A percentile compares a stretch with the other conserved stretches of the same genome.
These are phyloP conservation scores for Scleropages formosus DNA, from an alignment of 2,797 vertebrate species.

Conservation along the genomic window DNA sequence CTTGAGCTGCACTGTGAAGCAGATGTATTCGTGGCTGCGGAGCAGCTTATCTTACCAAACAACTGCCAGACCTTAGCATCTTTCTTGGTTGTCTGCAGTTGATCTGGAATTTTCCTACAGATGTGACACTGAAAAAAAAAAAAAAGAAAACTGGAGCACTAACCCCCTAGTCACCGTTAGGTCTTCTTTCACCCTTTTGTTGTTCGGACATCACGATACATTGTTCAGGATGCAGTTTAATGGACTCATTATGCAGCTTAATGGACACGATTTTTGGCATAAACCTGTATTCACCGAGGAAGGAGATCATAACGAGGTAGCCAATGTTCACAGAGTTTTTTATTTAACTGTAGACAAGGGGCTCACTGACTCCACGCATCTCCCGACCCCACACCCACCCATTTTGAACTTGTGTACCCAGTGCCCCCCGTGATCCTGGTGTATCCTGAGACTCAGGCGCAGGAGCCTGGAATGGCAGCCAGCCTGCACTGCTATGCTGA, in stretches of 20 bases:
- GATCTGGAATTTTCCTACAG: constrained; percentile 16
- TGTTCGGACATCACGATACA: neutral
- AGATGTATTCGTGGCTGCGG: neutral
- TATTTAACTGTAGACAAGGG: neutral
- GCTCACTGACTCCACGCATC: neutral
- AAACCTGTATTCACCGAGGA: too few relatives aligned
- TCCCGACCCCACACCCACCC: neutral
- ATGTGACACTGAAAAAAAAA: neutral
- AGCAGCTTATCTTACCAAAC: constrained; percentile 29
- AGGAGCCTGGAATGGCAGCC: constrained; percentile 87
- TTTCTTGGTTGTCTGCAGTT: constrained; percentile 12
- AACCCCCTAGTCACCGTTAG: constrained; percentile 1
- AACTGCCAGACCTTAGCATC: constrained; percentile 17
- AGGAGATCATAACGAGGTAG: too few relatives aligned
- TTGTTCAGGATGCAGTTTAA: too few relatives aligned
- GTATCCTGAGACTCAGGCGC: constrained; percentile 91
- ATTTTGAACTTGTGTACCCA: constrained; percentile 49
- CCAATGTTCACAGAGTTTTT: too few relatives aligned
- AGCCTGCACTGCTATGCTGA: constrained; percentile 90
- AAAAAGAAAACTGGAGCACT: constrained; percentile 10
- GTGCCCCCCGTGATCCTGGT: constrained; percentile 96
- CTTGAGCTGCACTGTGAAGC: constrained; percentile 29
- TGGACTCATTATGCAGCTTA: too few relatives aligned
- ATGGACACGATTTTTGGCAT: neutral
- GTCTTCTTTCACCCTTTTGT: neutral